phyloP scores from a whole-genome alignment of 1,140 invertebrate genomes.

The Caenorhabditis remanei region DNA sequence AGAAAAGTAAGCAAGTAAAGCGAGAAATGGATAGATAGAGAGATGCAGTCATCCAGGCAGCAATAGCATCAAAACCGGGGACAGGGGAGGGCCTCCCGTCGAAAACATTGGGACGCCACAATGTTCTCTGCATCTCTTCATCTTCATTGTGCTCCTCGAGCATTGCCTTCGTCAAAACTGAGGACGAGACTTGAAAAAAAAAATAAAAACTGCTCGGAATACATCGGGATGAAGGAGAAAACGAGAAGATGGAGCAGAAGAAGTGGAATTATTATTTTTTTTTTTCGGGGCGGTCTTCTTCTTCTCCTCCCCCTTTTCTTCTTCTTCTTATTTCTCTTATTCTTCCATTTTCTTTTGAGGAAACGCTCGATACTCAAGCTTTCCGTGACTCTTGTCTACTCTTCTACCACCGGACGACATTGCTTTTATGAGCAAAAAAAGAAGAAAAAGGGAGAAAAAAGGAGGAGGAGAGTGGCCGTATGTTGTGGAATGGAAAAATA shows the following conservation, averaged over 20 bases:
- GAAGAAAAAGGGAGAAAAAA: neutral
- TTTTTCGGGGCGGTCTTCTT: constrained; percentile 24
- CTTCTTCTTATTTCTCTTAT: neutral
- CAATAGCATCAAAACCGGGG: constrained; percentile 39
- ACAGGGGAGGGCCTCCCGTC: neutral
- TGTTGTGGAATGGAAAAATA: constrained; percentile 27
- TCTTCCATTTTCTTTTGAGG: neutral
- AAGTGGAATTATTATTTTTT: constrained; percentile 56
- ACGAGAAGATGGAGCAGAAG: neutral
- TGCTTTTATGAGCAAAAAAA: constrained; percentile 51
- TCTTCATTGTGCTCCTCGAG: constrained; percentile 2
- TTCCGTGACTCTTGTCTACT: constrained; percentile 46
- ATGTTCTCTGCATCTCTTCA: constrained; percentile 36
- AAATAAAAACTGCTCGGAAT: constrained; percentile 29
- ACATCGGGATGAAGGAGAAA: neutral
- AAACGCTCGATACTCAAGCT: constrained; percentile 37
- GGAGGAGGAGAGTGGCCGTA: neutral
- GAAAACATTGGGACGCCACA: constrained; percentile 44
- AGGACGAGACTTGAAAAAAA: constrained; percentile 13
- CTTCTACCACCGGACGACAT: constrained; percentile 35
- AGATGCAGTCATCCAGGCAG: neutral
- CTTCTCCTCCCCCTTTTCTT: neutral
- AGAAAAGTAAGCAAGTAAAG: too few species aligned
- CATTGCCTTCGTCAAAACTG: constrained; percentile 1
- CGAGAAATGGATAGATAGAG: neutral